Conservation (phyloP, 2,113 vertebrate species). For the Motacilla alba region DNA sequence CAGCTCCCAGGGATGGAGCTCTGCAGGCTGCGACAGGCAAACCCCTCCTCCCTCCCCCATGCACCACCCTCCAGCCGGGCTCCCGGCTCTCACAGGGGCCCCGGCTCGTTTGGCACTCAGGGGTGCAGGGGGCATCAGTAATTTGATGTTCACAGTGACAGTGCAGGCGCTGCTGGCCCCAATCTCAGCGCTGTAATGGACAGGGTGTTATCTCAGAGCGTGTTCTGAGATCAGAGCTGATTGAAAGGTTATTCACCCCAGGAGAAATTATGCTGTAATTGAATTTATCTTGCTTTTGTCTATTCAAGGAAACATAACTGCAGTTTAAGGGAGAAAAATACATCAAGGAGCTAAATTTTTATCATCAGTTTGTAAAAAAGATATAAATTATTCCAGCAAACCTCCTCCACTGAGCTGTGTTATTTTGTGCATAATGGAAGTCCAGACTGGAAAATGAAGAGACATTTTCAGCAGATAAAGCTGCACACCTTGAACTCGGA, state of each 20-base stretch:
- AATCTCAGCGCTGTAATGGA: not conserved
- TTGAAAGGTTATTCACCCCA: conserved; percentile 62
- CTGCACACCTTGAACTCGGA: not conserved
- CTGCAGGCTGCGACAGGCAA: too few relatives aligned
- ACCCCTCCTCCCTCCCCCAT: too few relatives aligned
- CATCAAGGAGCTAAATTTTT: conserved; percentile 34
- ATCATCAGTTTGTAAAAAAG: conserved; percentile 24
- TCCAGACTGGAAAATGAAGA: not conserved
- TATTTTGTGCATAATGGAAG: not conserved
- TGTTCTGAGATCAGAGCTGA: conserved; percentile 49
- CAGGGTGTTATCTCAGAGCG: conserved; percentile 52
- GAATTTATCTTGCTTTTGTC: conserved; percentile 62
- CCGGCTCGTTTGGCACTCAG: not conserved
- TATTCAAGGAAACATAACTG: conserved; percentile 29
- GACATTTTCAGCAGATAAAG: not conserved
- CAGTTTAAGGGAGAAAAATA: conserved; percentile 41
- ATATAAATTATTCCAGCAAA: conserved; percentile 30
- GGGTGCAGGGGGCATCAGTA: conserved; percentile 23
- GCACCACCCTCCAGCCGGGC: too few relatives aligned
- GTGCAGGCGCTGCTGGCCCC: conserved; percentile 1
- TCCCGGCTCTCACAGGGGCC: too few relatives aligned
- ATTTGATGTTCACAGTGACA: conserved; percentile 36
- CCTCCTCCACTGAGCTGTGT: not conserved
- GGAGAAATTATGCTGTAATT: conserved; percentile 61
- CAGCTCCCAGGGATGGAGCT: too few relatives aligned